Evolutionary conservation across 2,888 invertebrate genomes (phyloP), one percentile per base, ranked within the genome.

Genomic region (Sarcophaga carnaria): DNA sequence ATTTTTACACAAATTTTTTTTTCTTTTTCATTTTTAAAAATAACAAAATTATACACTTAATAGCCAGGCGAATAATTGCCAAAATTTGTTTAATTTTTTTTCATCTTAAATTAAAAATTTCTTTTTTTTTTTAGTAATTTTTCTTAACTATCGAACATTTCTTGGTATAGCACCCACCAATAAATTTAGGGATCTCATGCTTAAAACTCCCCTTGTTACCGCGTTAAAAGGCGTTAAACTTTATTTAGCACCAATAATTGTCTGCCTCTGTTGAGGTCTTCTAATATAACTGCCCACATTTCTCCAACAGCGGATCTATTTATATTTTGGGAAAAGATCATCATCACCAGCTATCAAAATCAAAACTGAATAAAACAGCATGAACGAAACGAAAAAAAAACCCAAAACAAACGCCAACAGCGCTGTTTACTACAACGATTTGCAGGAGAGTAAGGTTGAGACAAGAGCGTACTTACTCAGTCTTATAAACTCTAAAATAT

Each of bases 161-260:
- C 10, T 69, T 88, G 63, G 60, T 47, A 8, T 20, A 75, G 22
- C 92, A 93, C 93, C 93, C 92, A 93, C 93, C 93, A 93, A 91
- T 89, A 93, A 90, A 90, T 91, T 91, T 88, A 93, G 93, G 93
- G 93, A 93, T 93, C 92, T 92, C 93, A 93, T 93, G 88, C 86
- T 91, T 91, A 91, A 90, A 91, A 91, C 91, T 92, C 93, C 92
- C 91, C 90, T 70, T 75, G 78, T 79, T 90, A 90, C 90, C 93
- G 92, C 92, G 92, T 90, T 90, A 89, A 89, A 91, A 90, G 90
- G 87, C 88, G 89, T 88, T 88, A 89, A 88, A 84, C 80, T 87
- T 89, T 89, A 79, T 88, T 89, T 85, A 89, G 88, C 89, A 91
- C 91, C 91, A 91, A 89, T 90, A 88, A 90, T 89, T 91, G 90